Conservation (phyloP, 2,888 invertebrate genomes). For the Zygogramma bicolorata region DNA sequence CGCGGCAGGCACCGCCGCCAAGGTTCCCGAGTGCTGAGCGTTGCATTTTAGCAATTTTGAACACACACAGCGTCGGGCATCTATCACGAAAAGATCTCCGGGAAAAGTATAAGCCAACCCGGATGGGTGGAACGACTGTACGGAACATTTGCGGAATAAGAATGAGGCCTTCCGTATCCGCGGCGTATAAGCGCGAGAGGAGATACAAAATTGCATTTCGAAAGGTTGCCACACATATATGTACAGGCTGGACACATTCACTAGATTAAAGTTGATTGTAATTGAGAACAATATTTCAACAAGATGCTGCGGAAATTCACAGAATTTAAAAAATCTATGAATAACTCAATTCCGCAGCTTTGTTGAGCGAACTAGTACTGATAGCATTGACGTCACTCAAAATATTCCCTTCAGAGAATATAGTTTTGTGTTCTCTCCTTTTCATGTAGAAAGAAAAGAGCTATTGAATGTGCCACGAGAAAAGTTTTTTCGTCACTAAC, state of each 20-base stretch:
- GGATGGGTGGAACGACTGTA: constrained; percentile 56
- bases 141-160: constrained; percentile 58
- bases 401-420: too few species aligned
- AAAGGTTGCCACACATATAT: background rate
- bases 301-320: too few species aligned
- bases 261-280: too few species aligned
- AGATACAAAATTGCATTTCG: constrained; percentile 6
- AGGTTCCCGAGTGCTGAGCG: constrained; percentile 56
- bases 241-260: background rate
- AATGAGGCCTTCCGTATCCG: constrained; percentile 49
- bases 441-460: too few species aligned
- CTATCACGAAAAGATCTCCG: constrained; percentile 60
- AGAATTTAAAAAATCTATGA: too few species aligned
- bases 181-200: background rate
- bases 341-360: too few species aligned
- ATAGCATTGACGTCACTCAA: too few species aligned
- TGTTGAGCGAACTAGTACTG: too few species aligned
- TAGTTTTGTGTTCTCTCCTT: too few species aligned
- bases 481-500: too few species aligned
- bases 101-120: constrained; percentile 58
- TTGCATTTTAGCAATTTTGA: constrained; percentile 62
- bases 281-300: too few species aligned
- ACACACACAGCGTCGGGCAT: constrained; percentile 57
- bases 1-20: constrained; percentile 18
- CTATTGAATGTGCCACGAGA: too few species aligned